These are phyloP conservation scores for Biston betularia DNA, from an alignment of 2,888 invertebrate genomes.

Conservation along the genomic window DNA sequence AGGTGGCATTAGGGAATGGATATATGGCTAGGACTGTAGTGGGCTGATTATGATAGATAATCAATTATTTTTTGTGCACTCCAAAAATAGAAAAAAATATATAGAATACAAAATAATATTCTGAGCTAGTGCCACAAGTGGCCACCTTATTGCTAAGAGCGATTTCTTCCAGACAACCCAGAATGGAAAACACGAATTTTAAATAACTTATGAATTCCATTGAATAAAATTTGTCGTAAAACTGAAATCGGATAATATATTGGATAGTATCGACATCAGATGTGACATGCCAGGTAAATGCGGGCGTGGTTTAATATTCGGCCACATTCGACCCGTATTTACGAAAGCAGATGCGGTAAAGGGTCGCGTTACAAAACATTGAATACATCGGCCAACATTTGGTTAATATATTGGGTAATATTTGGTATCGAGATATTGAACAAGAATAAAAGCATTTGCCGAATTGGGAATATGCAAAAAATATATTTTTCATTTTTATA, in stretches of 20 bases:
- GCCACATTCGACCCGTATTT: constrained; percentile 42
- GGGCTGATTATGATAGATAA: no score
- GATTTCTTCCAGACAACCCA: no score
- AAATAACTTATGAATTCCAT: no score
- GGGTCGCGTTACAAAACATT: constrained; percentile 44
- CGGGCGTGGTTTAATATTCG: constrained; percentile 40
- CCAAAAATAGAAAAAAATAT: no score
- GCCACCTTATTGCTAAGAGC: no score
- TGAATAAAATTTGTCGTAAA: constrained; percentile 1
- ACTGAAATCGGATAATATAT: constrained; percentile 41
- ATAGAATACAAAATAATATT: no score
- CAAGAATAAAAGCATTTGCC: constrained; percentile 40
- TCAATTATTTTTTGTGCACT: no score
- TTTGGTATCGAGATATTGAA: constrained; percentile 36
- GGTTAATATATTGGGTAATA: constrained; percentile 41
- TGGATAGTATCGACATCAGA: constrained; percentile 42
- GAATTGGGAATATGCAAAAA: constrained; percentile 36
- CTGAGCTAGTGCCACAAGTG: no score
- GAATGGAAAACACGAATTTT: no score
- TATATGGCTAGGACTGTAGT: no score
- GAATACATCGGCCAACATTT: constrained; percentile 42
- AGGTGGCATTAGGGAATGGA: no score
- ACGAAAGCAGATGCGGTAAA: constrained; percentile 44
- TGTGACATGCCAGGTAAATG: constrained; percentile 43
- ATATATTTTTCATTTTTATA: not conserved